These are phyloP conservation scores for Elysia crispata DNA, from an alignment of 2,888 invertebrate species.

Conservation along the genomic window DNA sequence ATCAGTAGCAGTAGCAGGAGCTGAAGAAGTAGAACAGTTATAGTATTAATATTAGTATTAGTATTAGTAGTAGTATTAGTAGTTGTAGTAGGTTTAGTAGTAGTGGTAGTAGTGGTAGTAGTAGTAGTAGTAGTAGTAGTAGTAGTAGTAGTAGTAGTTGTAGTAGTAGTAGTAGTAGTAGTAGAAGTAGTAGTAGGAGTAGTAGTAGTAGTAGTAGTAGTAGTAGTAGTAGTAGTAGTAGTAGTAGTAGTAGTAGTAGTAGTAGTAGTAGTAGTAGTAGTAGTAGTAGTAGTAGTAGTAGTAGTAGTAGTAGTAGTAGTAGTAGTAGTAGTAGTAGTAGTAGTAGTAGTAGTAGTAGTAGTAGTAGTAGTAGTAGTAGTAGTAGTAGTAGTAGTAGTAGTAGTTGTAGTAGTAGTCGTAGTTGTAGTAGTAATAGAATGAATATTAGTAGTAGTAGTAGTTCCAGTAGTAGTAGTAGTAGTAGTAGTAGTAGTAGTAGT, in stretches of 20 bases:
- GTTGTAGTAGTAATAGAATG: too few species aligned
- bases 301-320: slow-evolving; percentile 28
- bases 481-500: slow-evolving; percentile 33
- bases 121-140: slow-evolving; percentile 28
- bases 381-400: slow-evolving; percentile 29
- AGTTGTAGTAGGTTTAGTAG: too few species aligned
- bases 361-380: slow-evolving; percentile 20
- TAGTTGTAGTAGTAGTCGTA: too few species aligned
- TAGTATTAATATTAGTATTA: too few species aligned
- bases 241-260: slow-evolving; percentile 22
- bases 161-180: slow-evolving; percentile 25
- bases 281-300: slow-evolving; percentile 34
- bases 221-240: slow-evolving; percentile 17
- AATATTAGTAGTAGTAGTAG: too few species aligned
- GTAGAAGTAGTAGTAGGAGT: too few species aligned
- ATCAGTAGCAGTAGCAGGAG: slow-evolving; percentile 10
- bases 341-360: slow-evolving; percentile 29
- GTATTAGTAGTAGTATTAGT: too few species aligned
- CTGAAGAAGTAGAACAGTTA: too few species aligned
- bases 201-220: slow-evolving; percentile 29
- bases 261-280: slow-evolving; percentile 31
- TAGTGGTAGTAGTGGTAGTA: slow-evolving; percentile 12
- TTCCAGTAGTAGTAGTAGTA: too few species aligned
- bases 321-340: slow-evolving; percentile 24
- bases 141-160: slow-evolving; percentile 23